A percentile compares a stretch with the other conserved stretches of the same genome.
phyloP scores from a whole-genome alignment of 1,140 invertebrate genomes.

The Drosophila leontia region DNA sequence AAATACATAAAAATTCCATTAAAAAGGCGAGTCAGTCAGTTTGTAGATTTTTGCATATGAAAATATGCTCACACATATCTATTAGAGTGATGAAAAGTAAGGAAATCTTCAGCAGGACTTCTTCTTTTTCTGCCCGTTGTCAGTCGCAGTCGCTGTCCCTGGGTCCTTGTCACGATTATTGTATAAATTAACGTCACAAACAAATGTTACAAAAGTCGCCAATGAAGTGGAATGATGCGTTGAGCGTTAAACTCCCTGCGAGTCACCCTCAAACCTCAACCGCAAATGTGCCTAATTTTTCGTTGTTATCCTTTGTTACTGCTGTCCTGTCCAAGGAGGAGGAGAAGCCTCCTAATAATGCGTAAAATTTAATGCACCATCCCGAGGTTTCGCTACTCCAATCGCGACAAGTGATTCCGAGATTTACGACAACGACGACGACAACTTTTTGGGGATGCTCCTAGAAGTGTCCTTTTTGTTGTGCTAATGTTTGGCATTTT shows the following conservation, averaged over 20 bases:
- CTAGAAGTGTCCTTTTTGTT: slow-evolving; percentile 62
- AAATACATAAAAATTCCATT: slow-evolving; percentile 83
- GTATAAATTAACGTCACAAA: slow-evolving; percentile 85
- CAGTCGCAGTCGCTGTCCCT: slow-evolving; percentile 49
- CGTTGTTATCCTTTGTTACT: slow-evolving; percentile 79
- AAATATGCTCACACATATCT: slow-evolving; percentile 5
- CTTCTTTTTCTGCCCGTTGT: slow-evolving; percentile 32
- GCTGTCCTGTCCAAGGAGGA: slow-evolving; percentile 36
- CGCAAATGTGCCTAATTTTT: slow-evolving; percentile 83
- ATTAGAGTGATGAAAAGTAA: not conserved
- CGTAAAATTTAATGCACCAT: slow-evolving; percentile 83
- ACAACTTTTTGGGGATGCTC: slow-evolving; percentile 39
- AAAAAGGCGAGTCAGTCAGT: slow-evolving; percentile 55
- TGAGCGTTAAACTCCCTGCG: slow-evolving; percentile 39
- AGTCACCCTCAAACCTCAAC: slow-evolving; percentile 18
- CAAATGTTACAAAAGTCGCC: slow-evolving; percentile 85
- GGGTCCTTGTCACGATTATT: slow-evolving; percentile 81
- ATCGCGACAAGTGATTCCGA: slow-evolving; percentile 84
- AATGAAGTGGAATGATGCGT: slow-evolving; percentile 84
- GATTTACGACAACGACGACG: slow-evolving; percentile 71
- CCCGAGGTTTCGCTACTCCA: slow-evolving; percentile 47
- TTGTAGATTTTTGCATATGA: slow-evolving; percentile 25
- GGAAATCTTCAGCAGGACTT: slow-evolving; percentile 10
- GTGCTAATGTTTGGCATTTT: slow-evolving; percentile 79
- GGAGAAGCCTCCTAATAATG: slow-evolving; percentile 64